phyloP scores from a whole-genome alignment of 1,140 invertebrate species.

The Ceratosolen solmsi region DNA sequence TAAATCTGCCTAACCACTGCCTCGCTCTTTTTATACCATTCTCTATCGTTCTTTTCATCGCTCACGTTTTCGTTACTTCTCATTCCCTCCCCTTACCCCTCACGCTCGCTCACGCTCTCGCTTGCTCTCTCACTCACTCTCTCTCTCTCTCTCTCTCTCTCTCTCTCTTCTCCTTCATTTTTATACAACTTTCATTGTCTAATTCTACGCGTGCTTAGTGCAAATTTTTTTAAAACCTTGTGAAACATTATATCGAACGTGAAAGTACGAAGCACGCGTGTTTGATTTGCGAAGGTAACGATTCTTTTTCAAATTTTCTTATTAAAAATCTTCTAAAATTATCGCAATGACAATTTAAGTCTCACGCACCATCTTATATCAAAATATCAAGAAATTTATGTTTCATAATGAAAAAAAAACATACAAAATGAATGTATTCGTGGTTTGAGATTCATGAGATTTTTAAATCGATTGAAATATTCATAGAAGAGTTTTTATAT shows the following conservation, averaged over 20 bases:
- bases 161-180: conserved; percentile 29
- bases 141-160: conserved; percentile 41
- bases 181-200: conserved; percentile 19
- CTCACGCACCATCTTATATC: no score
- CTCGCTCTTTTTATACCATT: conserved; percentile 50
- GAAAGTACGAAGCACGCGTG: background rate
- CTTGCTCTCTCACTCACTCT: conserved; percentile 36
- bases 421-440: no score
- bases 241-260: background rate
- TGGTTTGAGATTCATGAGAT: no score
- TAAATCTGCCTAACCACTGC: conserved; percentile 69
- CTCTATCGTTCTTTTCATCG: conserved; percentile 44
- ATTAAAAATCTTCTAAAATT: no score
- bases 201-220: background rate
- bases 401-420: no score
- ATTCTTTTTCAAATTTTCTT: no score
- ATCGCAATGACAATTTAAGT: no score
- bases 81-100: conserved; percentile 45
- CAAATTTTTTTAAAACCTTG: background rate
- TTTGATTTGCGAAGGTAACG: no score
- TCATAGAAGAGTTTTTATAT: no score
- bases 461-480: no score
- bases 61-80: conserved; percentile 40
- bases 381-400: no score
- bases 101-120: background rate